Base-by-base conservation (phyloP, 2,797 vertebrate genomes). In the Acipenser transmontanus region DNA sequence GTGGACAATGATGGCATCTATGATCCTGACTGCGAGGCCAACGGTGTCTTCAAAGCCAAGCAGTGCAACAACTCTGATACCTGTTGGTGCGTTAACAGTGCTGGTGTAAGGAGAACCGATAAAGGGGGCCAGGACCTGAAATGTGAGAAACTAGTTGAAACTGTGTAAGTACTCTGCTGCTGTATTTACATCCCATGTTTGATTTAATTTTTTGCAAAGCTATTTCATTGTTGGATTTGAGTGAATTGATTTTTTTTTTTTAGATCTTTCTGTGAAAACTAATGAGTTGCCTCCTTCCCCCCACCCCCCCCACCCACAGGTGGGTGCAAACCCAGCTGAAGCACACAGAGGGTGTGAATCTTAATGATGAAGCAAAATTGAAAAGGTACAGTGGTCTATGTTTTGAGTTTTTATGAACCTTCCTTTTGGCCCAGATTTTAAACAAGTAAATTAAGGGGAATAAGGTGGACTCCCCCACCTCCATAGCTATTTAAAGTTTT, bases 71-170 rank as follows among this genome's bases (percentile, higher is more conserved):
- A 77, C 68, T 95, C 92, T 0, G 66, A 89, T 0, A 88, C 82
- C 11, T 99, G 95, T 77, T 99, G 97, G 97, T 99, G 97, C 9
- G 97, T 99, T 63, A 98, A 99, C 82, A 93, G 91, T 0, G 96
- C 96, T 0, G 96, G 97, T 0, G 93, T 96, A 1, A 87, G 97
- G 1, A 87, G 96, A 9, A 92, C 92, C 0, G 96, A 99, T 76
- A 96, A 96, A 73, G 88, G 82, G 8, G 93, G 93, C 78, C 49
- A 72, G 0, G 77, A 66, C 68, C 66, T 93, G 0, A 80, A 80
- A 59, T 99, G 97, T 71, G 80, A 78, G 0, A 77, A 89, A 0
- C 88, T 92, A 71, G 96, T 95, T 78, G 89, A 95, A 82, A 98
- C 97, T 1, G 74, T 1, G 97, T 98, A 78, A 94, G 95, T 93